Percentiles rank a stretch among this genome's conserved stretches.
These are phyloP conservation scores for Trididemnum nubilum DNA, from an alignment of 23 tunicate species.

Conservation along the genomic window DNA sequence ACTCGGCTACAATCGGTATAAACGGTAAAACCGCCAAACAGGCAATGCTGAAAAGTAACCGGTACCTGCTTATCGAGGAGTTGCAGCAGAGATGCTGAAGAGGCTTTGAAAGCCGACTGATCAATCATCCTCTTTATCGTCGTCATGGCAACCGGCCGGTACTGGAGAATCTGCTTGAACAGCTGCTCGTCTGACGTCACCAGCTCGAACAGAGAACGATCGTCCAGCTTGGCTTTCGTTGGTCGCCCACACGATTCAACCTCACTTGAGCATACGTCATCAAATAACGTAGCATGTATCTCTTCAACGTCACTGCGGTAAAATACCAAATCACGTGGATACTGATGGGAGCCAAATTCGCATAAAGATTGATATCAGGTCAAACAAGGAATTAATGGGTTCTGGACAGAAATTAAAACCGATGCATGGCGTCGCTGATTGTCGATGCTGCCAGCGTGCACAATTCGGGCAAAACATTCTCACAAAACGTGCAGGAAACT, in stretches of 20 bases:
- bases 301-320: slow-evolving; percentile 22
- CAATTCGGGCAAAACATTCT: too few species aligned
- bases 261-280: neutral
- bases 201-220: neutral
- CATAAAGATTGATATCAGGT: neutral
- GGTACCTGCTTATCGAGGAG: slow-evolving; percentile 35
- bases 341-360: too few species aligned
- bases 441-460: too few species aligned
- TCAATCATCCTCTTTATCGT: slow-evolving; percentile 9
- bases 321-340: too few species aligned
- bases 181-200: neutral
- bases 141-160: slow-evolving; percentile 12
- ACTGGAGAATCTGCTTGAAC: slow-evolving; percentile 11
- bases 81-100: neutral
- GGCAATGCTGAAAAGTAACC: too few species aligned
- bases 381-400: neutral
- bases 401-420: too few species aligned
- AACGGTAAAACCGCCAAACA: too few species aligned
- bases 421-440: too few species aligned
- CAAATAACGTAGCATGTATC: slow-evolving; percentile 19
- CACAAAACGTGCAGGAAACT: too few species aligned
- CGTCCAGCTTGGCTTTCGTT: neutral
- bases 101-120: neutral
- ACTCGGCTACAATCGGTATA: too few species aligned
- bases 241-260: slow-evolving; percentile 14